phyloP scores from a whole-genome alignment of 2,888 invertebrate genomes.

The Nebria salina region DNA sequence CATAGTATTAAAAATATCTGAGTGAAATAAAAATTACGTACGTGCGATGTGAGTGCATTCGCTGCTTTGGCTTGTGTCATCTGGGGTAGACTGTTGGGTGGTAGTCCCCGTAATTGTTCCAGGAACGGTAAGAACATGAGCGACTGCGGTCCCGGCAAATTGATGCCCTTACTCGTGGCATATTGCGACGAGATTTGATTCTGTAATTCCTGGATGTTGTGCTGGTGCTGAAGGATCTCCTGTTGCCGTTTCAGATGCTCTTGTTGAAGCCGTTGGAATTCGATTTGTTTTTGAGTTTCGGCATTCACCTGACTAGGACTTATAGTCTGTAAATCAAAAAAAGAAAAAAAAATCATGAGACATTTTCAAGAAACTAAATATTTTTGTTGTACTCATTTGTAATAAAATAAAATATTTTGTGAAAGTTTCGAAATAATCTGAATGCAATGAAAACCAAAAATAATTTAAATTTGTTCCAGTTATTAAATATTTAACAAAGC shows the following conservation, averaged over 20 bases:
- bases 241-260: constrained; percentile 72
- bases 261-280: constrained; percentile 75
- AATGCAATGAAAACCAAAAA: no score
- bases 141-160: constrained; percentile 70
- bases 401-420: no score
- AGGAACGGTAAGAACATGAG: constrained; percentile 77
- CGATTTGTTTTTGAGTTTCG: constrained; percentile 73
- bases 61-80: constrained; percentile 58
- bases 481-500: no score
- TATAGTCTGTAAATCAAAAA: constrained; percentile 48
- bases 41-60: constrained; percentile 57
- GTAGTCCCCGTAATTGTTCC: constrained; percentile 68
- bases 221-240: constrained; percentile 68
- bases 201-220: constrained; percentile 70
- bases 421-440: no score
- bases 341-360: not conserved
- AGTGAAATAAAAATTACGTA: constrained; percentile 51
- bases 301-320: constrained; percentile 51
- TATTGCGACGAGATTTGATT: constrained; percentile 69
- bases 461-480: no score
- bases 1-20: no score
- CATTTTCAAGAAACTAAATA: no score
- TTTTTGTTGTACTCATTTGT: no score
- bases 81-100: constrained; percentile 57
- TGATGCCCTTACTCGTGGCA: constrained; percentile 58